Base-by-base conservation (phyloP, 92 coral and sea anemone species). In the Virgularia gustaviana region DNA sequence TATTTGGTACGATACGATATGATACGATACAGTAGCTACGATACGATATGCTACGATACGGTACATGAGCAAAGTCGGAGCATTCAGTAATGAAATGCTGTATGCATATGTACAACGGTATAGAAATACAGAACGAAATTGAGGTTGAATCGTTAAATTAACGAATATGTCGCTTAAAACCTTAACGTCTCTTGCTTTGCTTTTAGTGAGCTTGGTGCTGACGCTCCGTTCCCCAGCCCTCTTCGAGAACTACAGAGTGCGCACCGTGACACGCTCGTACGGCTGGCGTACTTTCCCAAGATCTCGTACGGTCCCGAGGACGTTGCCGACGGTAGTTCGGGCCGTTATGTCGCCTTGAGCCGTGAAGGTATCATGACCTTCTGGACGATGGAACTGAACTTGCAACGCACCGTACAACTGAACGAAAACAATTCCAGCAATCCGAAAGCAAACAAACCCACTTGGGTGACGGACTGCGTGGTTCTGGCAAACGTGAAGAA, bases 391-490 rank as follows among this genome's bases (percentile, higher is more conserved):
- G 98, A 92, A 62, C 83, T 91, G 13, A 79, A 92, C 29, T 83
- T 90, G 1, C 87, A 85, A 29, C 85, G 85, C 19, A 86, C 96
- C 0, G 57, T 87, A n/a, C 34, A 36, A n/a, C 44, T 57, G 36
- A 39, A 41, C 79, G 70, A 59, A 18, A 59, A 58, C 3, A 58
- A 73, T 25, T 57, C 58, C 56, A 73, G 43, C 59, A 38, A 57
- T 11, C 58, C 84, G 13, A 89, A 89, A 45, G 85, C 76, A 56
- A 82, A 73, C 34, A 89, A 80, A 56, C 83, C 83, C 30, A 86
- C 86, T 11, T 92, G 98, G 98, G 87, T 92, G 32, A 92, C 98
- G 54, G 98, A 92, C 67, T 92, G 98, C 70, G 96, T 92, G 6
- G 94, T 92, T 60, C 49, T 92, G 23, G 90, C 98, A 45, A 92